These are phyloP conservation scores for Drosophila fulvimacula DNA, from an alignment of 2,888 invertebrate genomes.

Conservation along the genomic window DNA sequence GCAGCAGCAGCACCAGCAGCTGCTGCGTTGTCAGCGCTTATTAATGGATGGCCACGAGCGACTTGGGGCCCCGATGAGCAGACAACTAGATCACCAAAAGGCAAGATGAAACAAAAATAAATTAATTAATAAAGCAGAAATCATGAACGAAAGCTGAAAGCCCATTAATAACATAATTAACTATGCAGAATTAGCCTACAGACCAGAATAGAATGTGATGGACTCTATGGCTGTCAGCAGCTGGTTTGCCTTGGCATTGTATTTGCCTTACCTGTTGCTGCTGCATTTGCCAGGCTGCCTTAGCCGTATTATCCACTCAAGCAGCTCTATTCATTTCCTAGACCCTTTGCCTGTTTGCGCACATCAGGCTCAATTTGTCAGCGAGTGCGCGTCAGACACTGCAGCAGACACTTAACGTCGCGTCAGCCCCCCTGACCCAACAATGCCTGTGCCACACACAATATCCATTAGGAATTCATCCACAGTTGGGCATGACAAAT, in stretches of 20 bases:
- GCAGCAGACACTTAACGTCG: constrained; percentile 56
- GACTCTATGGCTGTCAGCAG: neutral
- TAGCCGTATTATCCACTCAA: constrained; percentile 18
- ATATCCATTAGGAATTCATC: neutral
- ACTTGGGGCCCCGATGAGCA: constrained; percentile 8
- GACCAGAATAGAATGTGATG: neutral
- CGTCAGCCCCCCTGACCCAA: constrained; percentile 21
- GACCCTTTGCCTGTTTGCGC: constrained; percentile 39
- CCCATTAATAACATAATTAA: constrained; percentile 10
- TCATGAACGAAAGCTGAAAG: neutral
- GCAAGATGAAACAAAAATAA: neutral
- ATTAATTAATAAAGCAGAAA: constrained; percentile 19
- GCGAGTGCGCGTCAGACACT: constrained; percentile 49
- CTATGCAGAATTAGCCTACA: neutral
- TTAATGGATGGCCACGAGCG: constrained; percentile 32
- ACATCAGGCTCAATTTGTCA: constrained; percentile 68
- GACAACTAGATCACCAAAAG: constrained; percentile 14
- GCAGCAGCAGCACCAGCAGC: constrained; percentile 16
- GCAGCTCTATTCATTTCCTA: constrained; percentile 48
- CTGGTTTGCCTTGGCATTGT: too few relatives aligned
- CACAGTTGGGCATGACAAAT: neutral
- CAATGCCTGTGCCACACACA: constrained; percentile 34
- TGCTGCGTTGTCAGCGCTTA: constrained; percentile 44
- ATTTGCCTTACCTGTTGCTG: constrained; percentile 40
- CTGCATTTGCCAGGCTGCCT: neutral